Conservation (phyloP, 2,888 invertebrate genomes). For the Trachelus tabidus region DNA sequence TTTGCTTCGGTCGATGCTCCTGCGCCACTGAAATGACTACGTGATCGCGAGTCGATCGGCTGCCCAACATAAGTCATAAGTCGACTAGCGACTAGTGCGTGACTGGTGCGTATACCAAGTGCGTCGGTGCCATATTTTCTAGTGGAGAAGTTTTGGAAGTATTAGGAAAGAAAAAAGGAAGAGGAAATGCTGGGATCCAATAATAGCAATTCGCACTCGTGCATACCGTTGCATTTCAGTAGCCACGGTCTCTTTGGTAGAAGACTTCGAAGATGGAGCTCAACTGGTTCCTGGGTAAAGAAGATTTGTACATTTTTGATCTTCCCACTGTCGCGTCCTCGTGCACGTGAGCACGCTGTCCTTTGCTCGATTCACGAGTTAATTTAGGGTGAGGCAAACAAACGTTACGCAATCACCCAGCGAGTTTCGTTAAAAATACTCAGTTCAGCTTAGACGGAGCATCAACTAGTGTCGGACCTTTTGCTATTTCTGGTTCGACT, state of each 20-base stretch:
- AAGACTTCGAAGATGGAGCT: constrained; percentile 78
- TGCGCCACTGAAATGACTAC: neutral
- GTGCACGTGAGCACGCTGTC: neutral
- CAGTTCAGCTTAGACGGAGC: neutral
- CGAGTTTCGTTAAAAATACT: neutral
- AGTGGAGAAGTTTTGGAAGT: constrained; percentile 8
- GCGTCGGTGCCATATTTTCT: constrained; percentile 2
- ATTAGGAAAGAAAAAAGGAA: neutral
- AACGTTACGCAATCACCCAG: neutral
- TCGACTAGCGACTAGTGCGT: neutral
- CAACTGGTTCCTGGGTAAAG: constrained; percentile 81
- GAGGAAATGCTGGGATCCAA: constrained; percentile 33
- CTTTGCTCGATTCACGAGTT: neutral
- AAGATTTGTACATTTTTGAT: constrained; percentile 9
- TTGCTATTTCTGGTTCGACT: neutral
- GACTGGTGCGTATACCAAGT: constrained; percentile 5
- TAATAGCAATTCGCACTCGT: constrained; percentile 55
- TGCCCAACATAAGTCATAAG: neutral
- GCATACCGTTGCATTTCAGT: constrained; percentile 72
- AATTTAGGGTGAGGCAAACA: constrained; percentile 1
- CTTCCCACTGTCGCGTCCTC: neutral
- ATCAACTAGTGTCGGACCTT: neutral
- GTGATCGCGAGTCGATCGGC: neutral
- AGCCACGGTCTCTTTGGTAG: constrained; percentile 72
- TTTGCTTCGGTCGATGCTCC: neutral